Percentiles rank a stretch among this genome's conserved stretches.
phyloP scores from a whole-genome alignment of 2,888 invertebrate species.

The Rotaria socialis region DNA sequence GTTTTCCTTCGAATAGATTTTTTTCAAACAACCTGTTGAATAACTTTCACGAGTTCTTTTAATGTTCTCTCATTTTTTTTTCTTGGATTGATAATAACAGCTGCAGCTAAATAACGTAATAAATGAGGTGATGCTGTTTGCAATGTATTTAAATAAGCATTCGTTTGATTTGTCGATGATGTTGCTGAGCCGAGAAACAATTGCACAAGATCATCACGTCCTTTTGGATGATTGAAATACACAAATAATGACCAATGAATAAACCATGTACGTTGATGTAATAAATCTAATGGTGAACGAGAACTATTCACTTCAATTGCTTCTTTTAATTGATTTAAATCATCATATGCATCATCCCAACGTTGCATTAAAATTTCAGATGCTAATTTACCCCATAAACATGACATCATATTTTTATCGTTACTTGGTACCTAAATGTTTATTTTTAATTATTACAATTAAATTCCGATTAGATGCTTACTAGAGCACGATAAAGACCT shows the following conservation, averaged over 20 bases:
- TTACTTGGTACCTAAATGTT: constrained; percentile 57
- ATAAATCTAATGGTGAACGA: constrained; percentile 67
- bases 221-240: constrained; percentile 92
- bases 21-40: constrained; percentile 72
- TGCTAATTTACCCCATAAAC: constrained; percentile 66
- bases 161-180: constrained; percentile 1
- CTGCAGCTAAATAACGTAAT: constrained; percentile 90
- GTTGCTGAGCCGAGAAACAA: constrained; percentile 67
- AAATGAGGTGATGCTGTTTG: constrained; percentile 99
- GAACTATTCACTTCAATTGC: constrained; percentile 75
- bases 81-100: constrained; percentile 85
- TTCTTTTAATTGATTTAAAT: constrained; percentile 86
- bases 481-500: constrained; percentile 31
- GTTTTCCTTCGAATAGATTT: too few relatives aligned
- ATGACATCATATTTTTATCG: constrained; percentile 69
- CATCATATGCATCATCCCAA: constrained; percentile 95
- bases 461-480: neutral
- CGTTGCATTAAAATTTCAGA: constrained; percentile 67
- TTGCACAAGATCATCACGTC: constrained; percentile 88
- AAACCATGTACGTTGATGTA: constrained; percentile 96
- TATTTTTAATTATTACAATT: neutral
- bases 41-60: constrained; percentile 92
- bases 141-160: constrained; percentile 85
- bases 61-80: constrained; percentile 67
- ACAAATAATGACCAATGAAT: constrained; percentile 99